Evolutionary conservation across 2,113 vertebrate genomes (phyloP), one percentile per base, ranked within the genome.

Genomic region (Myanophis thanlyinensis): DNA sequence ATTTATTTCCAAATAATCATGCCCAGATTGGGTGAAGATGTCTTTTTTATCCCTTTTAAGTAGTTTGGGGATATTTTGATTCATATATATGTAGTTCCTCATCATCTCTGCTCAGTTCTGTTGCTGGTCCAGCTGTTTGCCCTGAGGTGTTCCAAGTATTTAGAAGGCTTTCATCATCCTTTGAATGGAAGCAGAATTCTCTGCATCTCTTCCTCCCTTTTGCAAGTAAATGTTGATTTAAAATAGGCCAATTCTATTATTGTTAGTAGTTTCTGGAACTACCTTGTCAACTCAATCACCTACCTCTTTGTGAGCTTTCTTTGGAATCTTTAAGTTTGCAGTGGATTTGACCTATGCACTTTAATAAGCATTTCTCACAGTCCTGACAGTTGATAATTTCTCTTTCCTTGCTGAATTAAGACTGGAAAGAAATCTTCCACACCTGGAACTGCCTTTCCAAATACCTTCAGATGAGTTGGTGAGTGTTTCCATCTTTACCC

Each of bases 271-370:
- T 8, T 35, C 54, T 91, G 49, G 86, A 59, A 44, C 84, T 56
- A 20, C 88, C n/a, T 91, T 93, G 62, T 92, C 94, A 89, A 89
- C 92, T 92, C 89, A 87, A 89, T 92, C 89, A 90, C 90, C 44
- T 30, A 89, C 47, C 85, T 93, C 48, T 44, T 91, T 47, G 0
- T 95, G 92, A 94, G 89, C 4, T 87, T 1, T 85, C 87, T 0
- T 40, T 80, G 67, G 35, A 80, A 80, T 25, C 95, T 90, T 93
- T 22, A 94, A 95, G 90, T 80, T 40, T 90, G 27, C 30, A 44
- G 15, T 52, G 11, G 67, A n/a, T 22, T 48, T 18, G 27, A 49
- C 15, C 3, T 30, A 48, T 46, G 7, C 15, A 11, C 40, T 40
- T 15, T 22, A 40, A 23, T 53, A 23, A 49, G 12, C 15, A 15